Conservation (phyloP, 23 tunicate genomes). For the Diplosoma virens region DNA sequence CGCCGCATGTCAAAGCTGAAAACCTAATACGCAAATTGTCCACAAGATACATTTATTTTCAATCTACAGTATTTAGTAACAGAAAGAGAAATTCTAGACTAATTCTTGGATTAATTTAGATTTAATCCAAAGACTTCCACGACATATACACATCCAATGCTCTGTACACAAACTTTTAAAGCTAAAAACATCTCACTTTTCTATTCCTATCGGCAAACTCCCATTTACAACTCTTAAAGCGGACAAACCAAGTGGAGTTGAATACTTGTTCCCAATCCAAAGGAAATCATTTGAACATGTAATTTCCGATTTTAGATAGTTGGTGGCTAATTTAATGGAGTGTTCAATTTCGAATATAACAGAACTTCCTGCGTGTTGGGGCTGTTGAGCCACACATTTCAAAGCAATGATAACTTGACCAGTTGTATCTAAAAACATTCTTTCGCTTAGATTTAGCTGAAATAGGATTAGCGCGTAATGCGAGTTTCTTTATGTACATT, state of each 20-base stretch:
- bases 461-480: too few relatives aligned
- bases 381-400: conserved; percentile 2
- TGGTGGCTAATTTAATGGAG: neutral
- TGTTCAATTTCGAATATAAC: neutral
- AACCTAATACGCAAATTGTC: too few relatives aligned
- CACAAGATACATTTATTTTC: too few relatives aligned
- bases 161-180: neutral
- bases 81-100: too few relatives aligned
- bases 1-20: too few relatives aligned
- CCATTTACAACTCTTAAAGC: neutral
- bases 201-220: neutral
- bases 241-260: conserved; percentile 1
- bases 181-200: neutral
- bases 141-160: too few relatives aligned
- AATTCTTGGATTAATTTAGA: too few relatives aligned
- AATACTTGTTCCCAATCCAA: conserved; percentile 30
- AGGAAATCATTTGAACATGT: neutral
- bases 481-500: too few relatives aligned
- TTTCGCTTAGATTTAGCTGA: too few relatives aligned
- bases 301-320: neutral
- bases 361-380: too few relatives aligned
- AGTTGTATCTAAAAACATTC: conserved; percentile 6
- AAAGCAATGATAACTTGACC: conserved; percentile 7
- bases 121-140: too few relatives aligned
- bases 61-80: too few relatives aligned